Conservation (phyloP, 2,888 invertebrate genomes). For the Caenorhabditis japonica region DNA sequence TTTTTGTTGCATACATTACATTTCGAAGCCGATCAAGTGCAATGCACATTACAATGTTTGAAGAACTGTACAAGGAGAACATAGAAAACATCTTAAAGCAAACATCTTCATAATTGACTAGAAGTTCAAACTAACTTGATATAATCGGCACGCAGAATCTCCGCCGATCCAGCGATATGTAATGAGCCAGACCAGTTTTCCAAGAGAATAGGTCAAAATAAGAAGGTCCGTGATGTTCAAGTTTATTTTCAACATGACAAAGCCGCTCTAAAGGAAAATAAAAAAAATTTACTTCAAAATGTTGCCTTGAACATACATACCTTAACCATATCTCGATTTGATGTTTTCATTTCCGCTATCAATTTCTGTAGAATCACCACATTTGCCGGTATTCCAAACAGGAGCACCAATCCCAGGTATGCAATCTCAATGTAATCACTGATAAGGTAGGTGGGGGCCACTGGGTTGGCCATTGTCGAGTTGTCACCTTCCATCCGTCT, state of each 20-base stretch:
- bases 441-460: conserved; percentile 64
- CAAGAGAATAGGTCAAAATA: conserved; percentile 66
- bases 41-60: conserved; percentile 76
- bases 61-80: conserved; percentile 73
- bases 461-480: conserved; percentile 23
- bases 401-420: conserved; percentile 68
- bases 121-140: conserved; percentile 17
- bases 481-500: conserved; percentile 33
- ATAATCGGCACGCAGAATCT: conserved; percentile 64
- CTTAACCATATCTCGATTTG: conserved; percentile 67
- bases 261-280: conserved; percentile 65
- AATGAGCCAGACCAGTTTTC: conserved; percentile 74
- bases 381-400: conserved; percentile 72
- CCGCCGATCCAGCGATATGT: conserved; percentile 74
- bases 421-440: conserved; percentile 75
- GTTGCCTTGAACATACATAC: too few relatives aligned
- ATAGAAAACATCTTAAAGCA: conserved; percentile 69
- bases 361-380: conserved; percentile 66
- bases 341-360: conserved; percentile 58
- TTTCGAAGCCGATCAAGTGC: conserved; percentile 74
- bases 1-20: conserved; percentile 69
- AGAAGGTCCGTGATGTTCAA: conserved; percentile 74
- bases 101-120: neutral
- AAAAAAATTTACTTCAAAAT: too few relatives aligned
- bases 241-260: conserved; percentile 74